phyloP scores from a whole-genome alignment of 2,113 vertebrate species.

The Pelodiscus sinensis region DNA sequence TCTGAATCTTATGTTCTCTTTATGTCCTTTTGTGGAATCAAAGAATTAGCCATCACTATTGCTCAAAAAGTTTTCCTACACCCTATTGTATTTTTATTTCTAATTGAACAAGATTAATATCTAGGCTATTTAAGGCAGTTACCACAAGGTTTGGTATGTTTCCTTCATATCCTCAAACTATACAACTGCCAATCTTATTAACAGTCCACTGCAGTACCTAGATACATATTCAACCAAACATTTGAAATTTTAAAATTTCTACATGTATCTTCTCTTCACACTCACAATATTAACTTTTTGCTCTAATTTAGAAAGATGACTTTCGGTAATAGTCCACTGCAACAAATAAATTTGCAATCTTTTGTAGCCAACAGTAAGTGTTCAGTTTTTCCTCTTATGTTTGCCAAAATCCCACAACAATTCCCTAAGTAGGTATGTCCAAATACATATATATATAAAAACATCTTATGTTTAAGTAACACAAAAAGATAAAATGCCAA shows the following conservation, averaged over 20 bases:
- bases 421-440: background rate
- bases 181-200: fast-evolving
- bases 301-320: background rate
- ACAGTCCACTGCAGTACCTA: background rate
- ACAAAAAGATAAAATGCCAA: background rate
- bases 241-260: background rate
- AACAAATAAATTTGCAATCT: background rate
- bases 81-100: background rate
- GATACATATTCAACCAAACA: background rate
- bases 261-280: background rate
- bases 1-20: background rate
- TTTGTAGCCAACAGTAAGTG: background rate
- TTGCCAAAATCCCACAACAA: fast-evolving
- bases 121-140: fast-evolving
- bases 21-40: background rate
- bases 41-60: background rate
- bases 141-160: background rate
- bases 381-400: background rate
- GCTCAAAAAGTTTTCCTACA: background rate
- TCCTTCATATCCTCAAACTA: background rate
- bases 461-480: fast-evolving
- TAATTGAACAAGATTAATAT: background rate
- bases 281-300: background rate
- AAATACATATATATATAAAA: fast-evolving
- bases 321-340: background rate